Evolutionary conservation across 2,888 invertebrate species (phyloP).

Genomic region (Rutpela maculata): DNA sequence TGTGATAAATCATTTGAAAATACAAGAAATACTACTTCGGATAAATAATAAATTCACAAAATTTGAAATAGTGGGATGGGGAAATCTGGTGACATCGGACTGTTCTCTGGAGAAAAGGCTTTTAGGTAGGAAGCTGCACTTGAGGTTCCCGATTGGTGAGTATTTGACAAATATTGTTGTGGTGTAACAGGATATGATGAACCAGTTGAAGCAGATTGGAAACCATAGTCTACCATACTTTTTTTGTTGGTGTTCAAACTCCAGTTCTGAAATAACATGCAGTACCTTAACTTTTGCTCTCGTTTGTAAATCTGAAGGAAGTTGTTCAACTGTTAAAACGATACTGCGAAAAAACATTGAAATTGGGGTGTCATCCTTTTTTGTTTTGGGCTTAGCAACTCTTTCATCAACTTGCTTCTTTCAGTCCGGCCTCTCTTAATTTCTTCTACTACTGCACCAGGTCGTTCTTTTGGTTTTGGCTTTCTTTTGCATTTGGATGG

Average conservation of each 20-base stretch:
- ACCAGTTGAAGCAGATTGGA: conserved; percentile 11
- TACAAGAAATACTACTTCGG: no score
- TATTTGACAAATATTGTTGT: conserved; percentile 9
- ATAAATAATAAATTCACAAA: conserved; percentile 18
- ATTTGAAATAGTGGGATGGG: conserved; percentile 11
- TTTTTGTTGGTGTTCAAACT: conserved; percentile 27
- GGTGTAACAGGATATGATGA: conserved; percentile 28
- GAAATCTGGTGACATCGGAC: conserved; percentile 19
- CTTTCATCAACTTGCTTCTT: conserved; percentile 35
- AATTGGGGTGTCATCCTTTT: conserved; percentile 32
- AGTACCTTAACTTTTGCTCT: conserved; percentile 36
- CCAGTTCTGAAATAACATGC: conserved; percentile 34
- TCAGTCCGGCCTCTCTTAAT: conserved; percentile 26
- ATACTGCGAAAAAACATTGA: conserved; percentile 43
- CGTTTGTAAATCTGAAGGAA: conserved; percentile 43
- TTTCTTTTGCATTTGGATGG: conserved; percentile 32
- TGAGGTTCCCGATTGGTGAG: conserved; percentile 24
- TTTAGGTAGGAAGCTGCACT: conserved; percentile 29
- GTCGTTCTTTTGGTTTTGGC: conserved; percentile 15
- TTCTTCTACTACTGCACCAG: conserved; percentile 24
- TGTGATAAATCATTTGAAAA: no score
- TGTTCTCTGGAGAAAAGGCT: background rate
- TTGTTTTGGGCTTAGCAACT: conserved; percentile 31
- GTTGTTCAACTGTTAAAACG: conserved; percentile 39
- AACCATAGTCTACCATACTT: conserved; percentile 18